Conservation (phyloP, 2,797 vertebrate species). For the Tauraco hartlaubi region DNA sequence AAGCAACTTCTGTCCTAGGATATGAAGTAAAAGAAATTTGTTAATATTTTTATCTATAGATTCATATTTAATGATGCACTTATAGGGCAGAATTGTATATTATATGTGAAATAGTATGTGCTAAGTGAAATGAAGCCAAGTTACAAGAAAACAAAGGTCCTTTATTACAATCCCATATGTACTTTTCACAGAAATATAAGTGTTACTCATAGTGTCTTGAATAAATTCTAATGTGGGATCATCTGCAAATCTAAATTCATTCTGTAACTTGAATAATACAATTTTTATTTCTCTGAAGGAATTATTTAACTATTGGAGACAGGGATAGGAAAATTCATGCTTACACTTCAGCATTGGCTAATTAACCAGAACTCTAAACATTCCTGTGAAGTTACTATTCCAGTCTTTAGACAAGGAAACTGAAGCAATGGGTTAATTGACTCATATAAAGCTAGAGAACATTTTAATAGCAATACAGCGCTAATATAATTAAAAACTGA, state of each 20-base stretch:
- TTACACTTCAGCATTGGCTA: background rate
- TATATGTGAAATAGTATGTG: background rate
- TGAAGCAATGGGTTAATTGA: background rate
- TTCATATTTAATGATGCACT: background rate
- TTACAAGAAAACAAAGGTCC: background rate
- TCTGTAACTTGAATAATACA: background rate
- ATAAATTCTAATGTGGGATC: background rate
- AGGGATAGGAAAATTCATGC: background rate
- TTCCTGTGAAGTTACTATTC: background rate
- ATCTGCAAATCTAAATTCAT: constrained; percentile 5
- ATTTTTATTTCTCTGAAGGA: constrained; percentile 25
- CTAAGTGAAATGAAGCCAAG: background rate
- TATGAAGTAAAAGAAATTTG: background rate
- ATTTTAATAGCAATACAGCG: background rate
- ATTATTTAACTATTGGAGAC: background rate
- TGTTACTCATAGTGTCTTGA: background rate
- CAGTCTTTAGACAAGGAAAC: background rate
- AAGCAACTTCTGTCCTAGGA: background rate
- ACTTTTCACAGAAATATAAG: background rate
- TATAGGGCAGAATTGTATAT: background rate
- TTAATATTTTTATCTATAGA: background rate
- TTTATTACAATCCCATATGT: background rate
- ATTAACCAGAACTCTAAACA: background rate
- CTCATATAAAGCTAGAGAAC: background rate
- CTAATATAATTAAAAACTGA: background rate